Conservation (phyloP, 2,888 invertebrate genomes). For the Myathropa florea region DNA sequence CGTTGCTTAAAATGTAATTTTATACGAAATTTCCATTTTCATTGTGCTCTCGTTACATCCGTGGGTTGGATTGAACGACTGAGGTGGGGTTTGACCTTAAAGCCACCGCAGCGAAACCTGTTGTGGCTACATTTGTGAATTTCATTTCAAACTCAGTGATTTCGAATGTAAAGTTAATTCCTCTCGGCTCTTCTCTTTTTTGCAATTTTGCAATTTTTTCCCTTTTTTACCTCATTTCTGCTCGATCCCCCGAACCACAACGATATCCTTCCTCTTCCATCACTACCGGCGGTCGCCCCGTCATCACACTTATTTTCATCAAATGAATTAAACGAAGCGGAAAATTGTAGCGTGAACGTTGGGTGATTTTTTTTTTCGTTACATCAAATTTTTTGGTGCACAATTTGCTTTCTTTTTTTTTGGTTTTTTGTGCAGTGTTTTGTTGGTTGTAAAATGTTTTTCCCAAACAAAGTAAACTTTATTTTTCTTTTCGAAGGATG, state of each 20-base stretch:
- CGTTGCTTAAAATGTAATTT: slow-evolving; percentile 20
- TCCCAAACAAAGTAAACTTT: background rate
- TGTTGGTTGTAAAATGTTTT: background rate
- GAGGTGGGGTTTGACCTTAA: slow-evolving; percentile 15
- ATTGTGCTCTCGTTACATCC: background rate
- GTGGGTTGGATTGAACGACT: background rate
- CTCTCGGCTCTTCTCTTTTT: slow-evolving; percentile 28
- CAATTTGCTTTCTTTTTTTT: background rate
- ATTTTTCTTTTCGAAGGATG: background rate
- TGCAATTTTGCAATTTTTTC: background rate
- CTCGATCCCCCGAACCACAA: background rate
- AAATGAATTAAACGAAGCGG: slow-evolving; percentile 39
- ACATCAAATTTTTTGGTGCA: background rate
- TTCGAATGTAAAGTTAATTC: slow-evolving; percentile 46
- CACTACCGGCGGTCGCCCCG: background rate
- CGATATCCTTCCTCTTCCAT: background rate
- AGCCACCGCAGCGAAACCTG: slow-evolving; percentile 32
- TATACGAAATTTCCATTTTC: slow-evolving; percentile 5
- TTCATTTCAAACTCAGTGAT: slow-evolving; percentile 46
- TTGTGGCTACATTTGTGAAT: slow-evolving; percentile 30
- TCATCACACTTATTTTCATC: slow-evolving; percentile 12
- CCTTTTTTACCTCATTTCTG: background rate
- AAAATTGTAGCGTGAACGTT: slow-evolving; percentile 29
- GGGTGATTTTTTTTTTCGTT: background rate
- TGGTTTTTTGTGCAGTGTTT: background rate